Evolutionary conservation across 2,797 vertebrate genomes (phyloP).

Genomic region (Cirrhinus molitorella): DNA sequence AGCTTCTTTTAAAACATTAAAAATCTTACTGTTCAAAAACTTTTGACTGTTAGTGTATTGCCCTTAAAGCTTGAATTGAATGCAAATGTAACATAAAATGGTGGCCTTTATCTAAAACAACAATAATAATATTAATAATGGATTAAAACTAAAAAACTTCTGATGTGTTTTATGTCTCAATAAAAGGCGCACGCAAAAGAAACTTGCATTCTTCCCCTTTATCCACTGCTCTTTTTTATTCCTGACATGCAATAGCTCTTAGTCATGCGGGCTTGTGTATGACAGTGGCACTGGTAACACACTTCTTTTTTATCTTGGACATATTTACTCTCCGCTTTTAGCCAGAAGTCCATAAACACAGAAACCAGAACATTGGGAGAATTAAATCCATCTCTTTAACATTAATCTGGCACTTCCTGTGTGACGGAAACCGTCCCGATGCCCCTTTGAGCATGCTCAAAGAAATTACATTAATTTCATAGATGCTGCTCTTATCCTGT

Average conservation of each 20-base stretch:
- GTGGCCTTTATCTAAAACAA: not conserved
- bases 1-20: too few species aligned
- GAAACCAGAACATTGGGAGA: constrained; percentile 73
- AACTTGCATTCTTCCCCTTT: constrained; percentile 13
- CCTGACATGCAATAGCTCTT: constrained; percentile 18
- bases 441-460: constrained; percentile 73
- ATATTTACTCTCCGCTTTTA: constrained; percentile 51
- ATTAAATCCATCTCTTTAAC: constrained; percentile 75
- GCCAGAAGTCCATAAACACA: constrained; percentile 57
- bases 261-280: not conserved
- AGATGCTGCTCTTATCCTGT: constrained; percentile 74
- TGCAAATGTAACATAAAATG: not conserved
- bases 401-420: constrained; percentile 77
- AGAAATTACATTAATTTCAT: constrained; percentile 80
- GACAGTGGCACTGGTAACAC: constrained; percentile 5
- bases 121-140: too few species aligned
- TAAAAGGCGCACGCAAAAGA: not conserved
- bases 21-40: too few species aligned
- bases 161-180: not conserved
- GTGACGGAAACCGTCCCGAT: constrained; percentile 62
- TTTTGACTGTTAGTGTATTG: too few species aligned
- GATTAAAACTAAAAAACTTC: not conserved
- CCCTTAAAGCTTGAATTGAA: not conserved
- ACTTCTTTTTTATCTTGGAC: constrained; percentile 5
- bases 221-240: not conserved